phyloP scores from a whole-genome alignment of 1,140 invertebrate species.

The Bombyx mori region DNA sequence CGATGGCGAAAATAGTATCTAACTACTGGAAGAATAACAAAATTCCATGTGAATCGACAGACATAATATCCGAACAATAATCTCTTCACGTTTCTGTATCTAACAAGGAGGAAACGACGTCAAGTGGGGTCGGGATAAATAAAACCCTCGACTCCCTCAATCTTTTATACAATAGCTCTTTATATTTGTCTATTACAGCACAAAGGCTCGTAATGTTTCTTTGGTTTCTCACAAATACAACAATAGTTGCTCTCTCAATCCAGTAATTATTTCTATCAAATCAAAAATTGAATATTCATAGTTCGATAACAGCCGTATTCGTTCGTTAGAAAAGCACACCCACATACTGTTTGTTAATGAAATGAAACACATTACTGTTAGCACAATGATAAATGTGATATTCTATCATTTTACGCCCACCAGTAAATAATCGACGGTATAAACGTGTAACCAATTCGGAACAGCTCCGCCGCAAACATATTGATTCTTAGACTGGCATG shows the following conservation, averaged over 20 bases:
- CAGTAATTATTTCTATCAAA: no score
- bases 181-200: no score
- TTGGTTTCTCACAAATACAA: no score
- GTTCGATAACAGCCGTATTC: neutral
- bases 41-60: conserved; percentile 49
- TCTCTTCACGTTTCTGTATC: conserved; percentile 37
- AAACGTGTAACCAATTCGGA: no score
- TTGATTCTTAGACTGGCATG: conserved; percentile 49
- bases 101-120: conserved; percentile 19
- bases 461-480: conserved; percentile 33
- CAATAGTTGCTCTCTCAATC: no score
- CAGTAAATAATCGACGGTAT: no score
- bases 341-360: conserved; percentile 53
- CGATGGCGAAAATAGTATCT: conserved; percentile 24
- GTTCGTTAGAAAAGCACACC: conserved; percentile 30
- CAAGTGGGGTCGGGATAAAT: neutral
- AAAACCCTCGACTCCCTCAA: neutral
- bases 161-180: no score
- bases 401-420: conserved; percentile 49
- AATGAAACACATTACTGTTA: conserved; percentile 56
- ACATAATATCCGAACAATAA: conserved; percentile 33
- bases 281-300: no score
- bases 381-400: conserved; percentile 48
- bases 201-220: no score
- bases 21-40: conserved; percentile 53